These are phyloP conservation scores for Ginglymostoma cirratum DNA, from an alignment of 2,113 vertebrate genomes.

Conservation along the genomic window DNA sequence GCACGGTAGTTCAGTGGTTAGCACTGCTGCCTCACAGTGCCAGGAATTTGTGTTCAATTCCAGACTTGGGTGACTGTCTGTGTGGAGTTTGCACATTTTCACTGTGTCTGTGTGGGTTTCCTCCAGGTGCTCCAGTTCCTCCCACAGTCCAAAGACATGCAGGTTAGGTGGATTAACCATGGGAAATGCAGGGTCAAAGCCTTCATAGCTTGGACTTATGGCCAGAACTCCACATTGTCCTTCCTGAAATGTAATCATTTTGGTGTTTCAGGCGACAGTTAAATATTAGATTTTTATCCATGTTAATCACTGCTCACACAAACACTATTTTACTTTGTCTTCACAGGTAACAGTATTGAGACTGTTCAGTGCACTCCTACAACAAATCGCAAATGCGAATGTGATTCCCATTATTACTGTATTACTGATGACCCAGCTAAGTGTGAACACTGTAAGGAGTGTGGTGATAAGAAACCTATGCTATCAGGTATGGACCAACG, in stretches of 20 bases:
- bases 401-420: background rate
- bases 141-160: no score
- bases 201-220: background rate
- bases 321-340: background rate
- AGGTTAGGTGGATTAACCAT: no score
- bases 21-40: no score
- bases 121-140: no score
- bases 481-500: background rate
- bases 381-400: constrained; percentile 31
- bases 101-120: no score
- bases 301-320: no score
- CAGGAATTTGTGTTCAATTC: no score
- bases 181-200: background rate
- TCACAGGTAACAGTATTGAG: background rate
- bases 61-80: no score
- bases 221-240: background rate
- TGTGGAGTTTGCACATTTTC: no score
- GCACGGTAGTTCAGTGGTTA: no score
- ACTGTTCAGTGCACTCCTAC: background rate
- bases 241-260: background rate
- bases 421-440: background rate
- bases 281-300: background rate
- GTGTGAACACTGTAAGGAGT: background rate
- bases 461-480: background rate
- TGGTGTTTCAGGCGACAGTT: background rate